Conservation (phyloP, 1,140 invertebrate species). For the Cherax quadricarinatus region DNA sequence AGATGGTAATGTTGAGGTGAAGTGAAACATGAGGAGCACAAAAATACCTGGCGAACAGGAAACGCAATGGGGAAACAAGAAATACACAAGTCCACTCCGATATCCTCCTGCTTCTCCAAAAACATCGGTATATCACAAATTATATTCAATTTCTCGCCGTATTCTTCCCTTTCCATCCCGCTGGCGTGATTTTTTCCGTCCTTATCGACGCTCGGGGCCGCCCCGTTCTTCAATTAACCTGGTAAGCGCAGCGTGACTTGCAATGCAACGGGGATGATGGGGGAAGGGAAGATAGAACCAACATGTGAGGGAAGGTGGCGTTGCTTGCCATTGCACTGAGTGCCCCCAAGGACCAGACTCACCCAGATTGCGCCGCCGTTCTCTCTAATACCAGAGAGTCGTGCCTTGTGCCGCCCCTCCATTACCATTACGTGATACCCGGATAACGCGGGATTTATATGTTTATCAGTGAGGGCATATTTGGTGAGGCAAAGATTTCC, state of each 20-base stretch:
- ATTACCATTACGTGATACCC: background rate
- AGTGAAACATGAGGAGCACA: background rate
- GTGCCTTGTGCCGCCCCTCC: background rate
- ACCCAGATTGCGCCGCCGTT: background rate
- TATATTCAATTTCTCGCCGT: constrained; percentile 3
- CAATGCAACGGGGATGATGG: too few relatives aligned
- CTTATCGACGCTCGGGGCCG: too few relatives aligned
- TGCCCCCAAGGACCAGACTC: too few relatives aligned
- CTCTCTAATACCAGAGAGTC: background rate
- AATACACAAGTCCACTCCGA: background rate
- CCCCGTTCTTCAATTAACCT: background rate
- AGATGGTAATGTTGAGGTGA: too few relatives aligned
- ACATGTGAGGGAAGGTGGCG: background rate
- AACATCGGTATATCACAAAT: background rate
- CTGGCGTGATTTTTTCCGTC: too few relatives aligned
- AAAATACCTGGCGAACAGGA: background rate
- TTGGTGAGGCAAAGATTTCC: background rate
- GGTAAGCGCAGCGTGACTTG: background rate
- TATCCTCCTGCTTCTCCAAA: background rate
- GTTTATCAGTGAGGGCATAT: background rate
- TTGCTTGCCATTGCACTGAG: too few relatives aligned
- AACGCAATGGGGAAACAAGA: too few relatives aligned
- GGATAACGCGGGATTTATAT: background rate
- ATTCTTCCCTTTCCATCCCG: background rate
- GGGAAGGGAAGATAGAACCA: background rate